phyloP scores from a whole-genome alignment of 2,113 vertebrate genomes.

The Vidua chalybeata region DNA sequence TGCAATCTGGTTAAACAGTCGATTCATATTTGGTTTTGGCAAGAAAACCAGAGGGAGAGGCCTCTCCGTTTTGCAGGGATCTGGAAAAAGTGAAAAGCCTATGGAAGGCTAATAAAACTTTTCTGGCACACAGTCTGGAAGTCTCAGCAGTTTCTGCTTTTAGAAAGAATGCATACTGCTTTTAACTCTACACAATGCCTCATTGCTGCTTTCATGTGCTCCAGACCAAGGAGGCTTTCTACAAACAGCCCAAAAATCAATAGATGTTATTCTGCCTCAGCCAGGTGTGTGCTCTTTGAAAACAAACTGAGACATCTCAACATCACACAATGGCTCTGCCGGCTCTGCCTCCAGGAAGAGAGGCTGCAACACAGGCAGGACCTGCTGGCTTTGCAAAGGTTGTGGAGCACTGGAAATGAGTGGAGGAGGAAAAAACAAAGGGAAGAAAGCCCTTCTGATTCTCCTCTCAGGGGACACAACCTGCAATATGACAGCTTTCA shows the following conservation, averaged over 20 bases:
- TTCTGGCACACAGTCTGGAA: not conserved
- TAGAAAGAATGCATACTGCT: not conserved
- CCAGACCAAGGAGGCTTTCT: not conserved
- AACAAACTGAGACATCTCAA: conserved; percentile 4
- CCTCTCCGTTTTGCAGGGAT: not conserved
- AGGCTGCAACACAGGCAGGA: not conserved
- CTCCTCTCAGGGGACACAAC: not conserved
- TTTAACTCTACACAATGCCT: conserved; percentile 52
- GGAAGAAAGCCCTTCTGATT: not conserved
- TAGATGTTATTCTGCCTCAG: not conserved
- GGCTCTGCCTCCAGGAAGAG: not conserved
- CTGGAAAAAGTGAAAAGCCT: conserved; percentile 37
- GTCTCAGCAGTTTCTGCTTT: conserved; percentile 4
- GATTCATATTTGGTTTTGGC: conserved; percentile 56
- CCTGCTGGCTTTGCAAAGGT: not conserved
- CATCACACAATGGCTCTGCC: not conserved
- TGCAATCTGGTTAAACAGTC: conserved; percentile 22
- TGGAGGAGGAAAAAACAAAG: not conserved
- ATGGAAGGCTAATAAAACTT: not conserved
- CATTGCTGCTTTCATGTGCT: conserved; percentile 17
- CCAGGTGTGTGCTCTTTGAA: not conserved
- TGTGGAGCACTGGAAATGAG: not conserved
- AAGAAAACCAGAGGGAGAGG: conserved; percentile 1
- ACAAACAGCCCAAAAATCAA: conserved; percentile 8
- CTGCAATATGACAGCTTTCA: not conserved